phyloP scores from a whole-genome alignment of 2,888 invertebrate species.

The Phragmatobia fuliginosa region DNA sequence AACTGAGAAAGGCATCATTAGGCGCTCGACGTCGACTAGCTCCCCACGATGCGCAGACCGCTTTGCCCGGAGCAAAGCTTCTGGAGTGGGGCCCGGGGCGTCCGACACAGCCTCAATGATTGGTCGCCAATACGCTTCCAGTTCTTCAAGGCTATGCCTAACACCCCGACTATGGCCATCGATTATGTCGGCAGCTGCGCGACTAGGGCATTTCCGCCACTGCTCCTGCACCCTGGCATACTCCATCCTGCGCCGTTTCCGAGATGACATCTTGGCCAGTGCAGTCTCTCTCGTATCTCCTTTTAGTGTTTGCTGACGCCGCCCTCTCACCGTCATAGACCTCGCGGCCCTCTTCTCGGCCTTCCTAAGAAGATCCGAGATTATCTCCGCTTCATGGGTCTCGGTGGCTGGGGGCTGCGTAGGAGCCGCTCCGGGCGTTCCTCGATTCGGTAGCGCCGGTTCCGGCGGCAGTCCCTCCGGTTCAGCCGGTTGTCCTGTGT shows the following conservation, averaged over 20 bases:
- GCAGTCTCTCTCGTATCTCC: too few species aligned
- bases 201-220: neutral
- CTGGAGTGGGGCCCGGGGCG: slow-evolving; percentile 20
- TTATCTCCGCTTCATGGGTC: neutral
- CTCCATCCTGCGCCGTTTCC: neutral
- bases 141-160: neutral
- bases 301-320: neutral
- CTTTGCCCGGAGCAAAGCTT: slow-evolving; percentile 9
- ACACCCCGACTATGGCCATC: neutral
- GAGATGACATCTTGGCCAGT: neutral
- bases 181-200: neutral
- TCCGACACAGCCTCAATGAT: slow-evolving; percentile 29
- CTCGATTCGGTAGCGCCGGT: neutral
- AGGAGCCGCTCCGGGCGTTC: neutral
- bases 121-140: slow-evolving; percentile 31
- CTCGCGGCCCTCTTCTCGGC: neutral
- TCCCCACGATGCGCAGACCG: neutral
- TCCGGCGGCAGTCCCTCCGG: neutral
- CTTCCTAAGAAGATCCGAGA: neutral
- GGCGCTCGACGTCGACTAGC: slow-evolving; percentile 5
- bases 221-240: slow-evolving; percentile 1
- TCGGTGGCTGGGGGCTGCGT: neutral
- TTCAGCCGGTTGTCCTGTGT: neutral
- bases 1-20: slow-evolving; percentile 19
- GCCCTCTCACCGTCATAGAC: neutral